Evolutionary conservation across 2,797 vertebrate genomes (phyloP), one percentile per base, ranked within the genome.

Genomic region (Salmo trutta): DNA sequence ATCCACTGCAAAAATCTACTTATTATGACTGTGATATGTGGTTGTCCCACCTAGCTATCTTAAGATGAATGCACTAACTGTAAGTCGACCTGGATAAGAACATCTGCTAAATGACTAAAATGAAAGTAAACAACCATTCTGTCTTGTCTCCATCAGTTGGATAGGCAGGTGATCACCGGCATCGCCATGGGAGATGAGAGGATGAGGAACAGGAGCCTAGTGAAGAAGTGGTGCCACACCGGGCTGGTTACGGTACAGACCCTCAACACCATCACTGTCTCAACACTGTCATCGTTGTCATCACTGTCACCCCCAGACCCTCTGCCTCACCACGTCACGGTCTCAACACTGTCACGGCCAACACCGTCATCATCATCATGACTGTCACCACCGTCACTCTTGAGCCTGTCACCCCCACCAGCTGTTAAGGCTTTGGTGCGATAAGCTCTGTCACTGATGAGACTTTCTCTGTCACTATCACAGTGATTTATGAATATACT

Each of bases 161-260:
- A 99, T 91, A 96, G 3, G 82, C 95, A 95, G 0, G 96, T 99
- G 82, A 98, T 99, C 91, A 96, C 93, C 0, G 96, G 93, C 77
- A 95, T 98, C 0, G 97, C 96, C 5, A 90, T 88, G 4, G 96
- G 97, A 10, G 93, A 97, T 0, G 94, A 96, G 82, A 92, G 90
- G 83, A 87, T 96, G 91, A 93, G 94, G 88, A 98, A 99, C 90
- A 93, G 92, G 79, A 98, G 97, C 80, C 95, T 98, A 79, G 95
- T 98, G 84, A 96, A 94, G 0, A 54, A 93, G 84, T 97, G 96
- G 96, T 99, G 97, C 86, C 85, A 85, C 62, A 83, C 79, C 72
- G 81, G 84, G 76, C 72, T 80, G 41, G 78, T 77, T 65, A 81
- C 33, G 91, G 93, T 94, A 27, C 31, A 36, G 62, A 54, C 27